phyloP scores from a whole-genome alignment of 2,888 invertebrate species.

The Onchidella celtica region DNA sequence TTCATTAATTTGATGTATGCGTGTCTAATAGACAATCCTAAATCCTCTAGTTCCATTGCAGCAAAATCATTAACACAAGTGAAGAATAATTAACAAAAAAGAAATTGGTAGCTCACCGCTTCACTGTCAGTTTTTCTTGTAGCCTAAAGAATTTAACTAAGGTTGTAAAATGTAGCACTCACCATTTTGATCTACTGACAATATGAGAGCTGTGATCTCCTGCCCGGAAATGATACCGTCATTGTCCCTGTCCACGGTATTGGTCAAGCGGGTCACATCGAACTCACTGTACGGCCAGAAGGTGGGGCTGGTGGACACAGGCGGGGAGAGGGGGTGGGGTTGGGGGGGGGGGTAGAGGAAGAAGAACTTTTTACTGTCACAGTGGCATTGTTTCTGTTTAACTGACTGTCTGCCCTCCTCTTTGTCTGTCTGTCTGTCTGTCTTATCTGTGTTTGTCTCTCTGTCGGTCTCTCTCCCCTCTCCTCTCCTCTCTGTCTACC shows the following conservation, averaged over 20 bases:
- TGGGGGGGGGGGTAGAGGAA: neutral
- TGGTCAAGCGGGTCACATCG: neutral
- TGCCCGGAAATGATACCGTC: neutral
- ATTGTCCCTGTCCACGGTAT: neutral
- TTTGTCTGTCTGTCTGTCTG: neutral
- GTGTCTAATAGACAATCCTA: too few species aligned
- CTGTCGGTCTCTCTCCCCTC: too few species aligned
- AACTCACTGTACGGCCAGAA: constrained; percentile 3
- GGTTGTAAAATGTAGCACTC: too few species aligned
- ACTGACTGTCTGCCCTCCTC: neutral
- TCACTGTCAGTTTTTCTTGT: too few species aligned
- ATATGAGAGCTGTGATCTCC: constrained; percentile 1
- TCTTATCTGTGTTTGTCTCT: neutral
- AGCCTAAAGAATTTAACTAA: too few species aligned
- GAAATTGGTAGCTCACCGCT: too few species aligned
- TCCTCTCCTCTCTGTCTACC: too few species aligned
- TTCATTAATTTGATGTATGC: too few species aligned
- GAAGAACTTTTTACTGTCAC: neutral
- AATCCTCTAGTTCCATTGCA: too few species aligned
- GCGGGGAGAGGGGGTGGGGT: neutral
- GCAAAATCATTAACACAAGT: too few species aligned
- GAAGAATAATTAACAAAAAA: too few species aligned
- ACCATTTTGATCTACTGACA: neutral
- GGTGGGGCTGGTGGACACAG: neutral
- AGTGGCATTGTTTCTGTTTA: neutral